phyloP scores from a whole-genome alignment of 2,113 vertebrate species.

The Clupea harengus region DNA sequence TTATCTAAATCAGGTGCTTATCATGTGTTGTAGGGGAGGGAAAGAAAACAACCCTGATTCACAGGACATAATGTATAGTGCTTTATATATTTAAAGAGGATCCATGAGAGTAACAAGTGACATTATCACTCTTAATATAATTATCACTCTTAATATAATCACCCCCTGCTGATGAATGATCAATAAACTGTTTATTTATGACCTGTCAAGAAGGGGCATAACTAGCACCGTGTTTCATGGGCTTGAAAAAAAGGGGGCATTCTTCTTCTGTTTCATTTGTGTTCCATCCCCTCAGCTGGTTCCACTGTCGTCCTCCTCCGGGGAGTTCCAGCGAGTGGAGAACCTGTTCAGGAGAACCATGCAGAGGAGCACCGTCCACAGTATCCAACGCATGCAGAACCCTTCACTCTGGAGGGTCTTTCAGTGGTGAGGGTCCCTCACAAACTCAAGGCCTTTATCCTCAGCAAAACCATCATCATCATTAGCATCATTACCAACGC shows the following conservation, averaged over 20 bases:
- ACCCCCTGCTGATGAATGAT: too few species aligned
- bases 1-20: too few species aligned
- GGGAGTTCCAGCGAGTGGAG: constrained; percentile 65
- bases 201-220: too few species aligned
- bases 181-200: too few species aligned
- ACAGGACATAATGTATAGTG: too few species aligned
- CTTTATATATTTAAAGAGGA: too few species aligned
- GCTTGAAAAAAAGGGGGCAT: too few species aligned
- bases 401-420: constrained; percentile 77
- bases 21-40: too few species aligned
- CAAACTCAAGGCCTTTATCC: background rate
- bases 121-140: too few species aligned
- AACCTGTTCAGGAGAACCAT: constrained; percentile 75
- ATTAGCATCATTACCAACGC: background rate
- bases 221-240: background rate
- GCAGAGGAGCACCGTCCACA: constrained; percentile 66
- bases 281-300: constrained; percentile 65
- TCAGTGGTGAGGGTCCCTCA: constrained; percentile 72
- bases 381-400: constrained; percentile 82
- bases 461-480: background rate
- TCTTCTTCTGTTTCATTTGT: background rate
- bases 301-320: constrained; percentile 44
- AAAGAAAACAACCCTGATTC: too few species aligned
- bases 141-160: too few species aligned
- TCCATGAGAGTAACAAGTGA: too few species aligned